These are phyloP conservation scores for Halictus rubicundus DNA, from an alignment of 1,140 invertebrate species.

Conservation along the genomic window DNA sequence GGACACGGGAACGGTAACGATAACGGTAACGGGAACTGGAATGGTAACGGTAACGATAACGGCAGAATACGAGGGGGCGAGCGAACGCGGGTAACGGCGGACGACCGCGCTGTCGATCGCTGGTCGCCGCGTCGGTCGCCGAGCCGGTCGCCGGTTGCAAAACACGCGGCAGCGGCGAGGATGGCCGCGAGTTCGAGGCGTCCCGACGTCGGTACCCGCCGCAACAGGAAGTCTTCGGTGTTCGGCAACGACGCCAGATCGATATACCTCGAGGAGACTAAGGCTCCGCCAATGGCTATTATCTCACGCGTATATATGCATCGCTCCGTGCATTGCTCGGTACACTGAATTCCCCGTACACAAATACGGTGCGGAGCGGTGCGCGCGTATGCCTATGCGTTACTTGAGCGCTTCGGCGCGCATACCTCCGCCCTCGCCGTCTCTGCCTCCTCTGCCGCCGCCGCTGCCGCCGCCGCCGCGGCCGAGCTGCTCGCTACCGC, in stretches of 20 bases:
- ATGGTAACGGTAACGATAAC: conserved; percentile 2
- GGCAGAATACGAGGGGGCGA: background rate
- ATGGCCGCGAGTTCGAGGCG: conserved; percentile 2
- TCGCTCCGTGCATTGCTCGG: conserved; percentile 64
- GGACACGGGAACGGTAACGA: background rate
- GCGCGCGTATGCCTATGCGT: conserved; percentile 51
- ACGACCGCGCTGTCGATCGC: no score
- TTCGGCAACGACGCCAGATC: conserved; percentile 64
- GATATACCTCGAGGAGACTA: conserved; percentile 69
- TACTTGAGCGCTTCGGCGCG: conserved; percentile 50
- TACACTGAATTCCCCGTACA: conserved; percentile 67
- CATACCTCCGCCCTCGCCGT: conserved; percentile 21
- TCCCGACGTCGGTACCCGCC: conserved; percentile 14
- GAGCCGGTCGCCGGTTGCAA: no score
- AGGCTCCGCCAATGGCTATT: conserved; percentile 74
- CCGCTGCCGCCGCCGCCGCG: background rate
- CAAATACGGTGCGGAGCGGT: conserved; percentile 51
- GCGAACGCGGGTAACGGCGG: background rate
- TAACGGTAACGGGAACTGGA: conserved; percentile 10
- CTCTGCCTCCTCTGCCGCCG: no score
- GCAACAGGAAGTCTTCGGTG: conserved; percentile 63
- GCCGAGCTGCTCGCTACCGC: conserved; percentile 28
- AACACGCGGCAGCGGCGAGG: background rate
- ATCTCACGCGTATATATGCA: conserved; percentile 70
- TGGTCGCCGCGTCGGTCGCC: background rate